Base-by-base conservation (phyloP, 2,888 invertebrate genomes). In the Agonopterix arenella region DNA sequence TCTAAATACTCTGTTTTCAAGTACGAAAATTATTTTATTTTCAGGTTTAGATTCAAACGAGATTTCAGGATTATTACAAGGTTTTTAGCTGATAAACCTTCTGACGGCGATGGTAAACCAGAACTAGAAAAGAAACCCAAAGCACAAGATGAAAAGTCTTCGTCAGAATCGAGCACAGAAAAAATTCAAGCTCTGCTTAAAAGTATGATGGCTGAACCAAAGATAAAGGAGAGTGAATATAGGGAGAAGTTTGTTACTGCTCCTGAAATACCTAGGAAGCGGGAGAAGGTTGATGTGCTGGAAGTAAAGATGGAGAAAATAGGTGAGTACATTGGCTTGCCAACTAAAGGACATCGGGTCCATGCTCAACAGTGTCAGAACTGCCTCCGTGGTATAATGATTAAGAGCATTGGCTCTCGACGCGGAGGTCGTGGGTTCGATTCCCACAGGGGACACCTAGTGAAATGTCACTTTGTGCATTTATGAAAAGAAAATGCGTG, bases 161-260 rank as follows among this genome's bases (percentile, higher is more conserved):
- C 64, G 38, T 51, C 64, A 40, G 74, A 79, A 2, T 66, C 73
- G 11, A 70, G 66, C 38, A 80, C 77, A 9, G 81, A 84, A 46
- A 89, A 84, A 61, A 84, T 90, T 46, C 88, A 90, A 57, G 73
- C 73, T 42, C 66, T 90, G 4, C 56, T 90, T 1, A 86, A 86
- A 59, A 73, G 75, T 44, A 84, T 84, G 84, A 72, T 88, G 70
- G 73, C 65, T 11, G 66, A 76, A 53, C 83, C 83, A 1, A 80
- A 76, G 61, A 75, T 84, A 50, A 78, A 73, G 36, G 80, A 84
- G 45, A 71, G 65, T 28, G 84, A 84, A 59, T 84, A 88, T 49
- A 71, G 72, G 18, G 64, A 79, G 11, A 80, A 71, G 48, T 85
- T 89, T 56, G 73, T 76, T 2, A 72, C 76, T 4, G 84, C 84